Evolutionary conservation across 2,113 vertebrate species (phyloP), one percentile per base, ranked within the genome.

Genomic region (Heterotis niloticus): DNA sequence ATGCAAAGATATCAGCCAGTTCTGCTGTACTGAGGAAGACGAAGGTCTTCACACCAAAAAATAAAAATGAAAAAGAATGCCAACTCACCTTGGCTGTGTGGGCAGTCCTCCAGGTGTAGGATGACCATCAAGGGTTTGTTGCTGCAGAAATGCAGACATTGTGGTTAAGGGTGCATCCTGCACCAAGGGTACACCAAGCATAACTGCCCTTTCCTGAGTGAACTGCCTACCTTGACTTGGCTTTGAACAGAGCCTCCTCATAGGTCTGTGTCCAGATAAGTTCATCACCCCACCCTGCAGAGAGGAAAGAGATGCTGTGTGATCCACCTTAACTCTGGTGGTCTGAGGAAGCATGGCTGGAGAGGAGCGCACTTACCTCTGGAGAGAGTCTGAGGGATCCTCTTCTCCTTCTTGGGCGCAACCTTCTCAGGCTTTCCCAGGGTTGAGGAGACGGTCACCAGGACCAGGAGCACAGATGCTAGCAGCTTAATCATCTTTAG

Each of bases 251-350:
- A 7, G 90, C 96, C 87, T 99, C 96, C 85, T 98, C 96, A 0
- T 99, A 99, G 0, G 98, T 99, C 91, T 99, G 98, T 0, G 94
- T 94, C 98, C 97, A 99, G 83, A 95, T 90, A 78, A 97, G 91
- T 75, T 97, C 93, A 83, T 99, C 98, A 0, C 96, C 98, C 97
- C 97, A 99, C 67, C 98, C 98, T 99, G 86, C 13, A 82, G 79
- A n/a, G 20, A 68, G 56, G 79, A 10, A 4, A 76, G 57, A 77
- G 56, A 20, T 14, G 0, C 24, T 66, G 5, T 66, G 20, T 4
- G 13, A 14, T 62, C 59, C 59, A 62, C 59, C 59, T 3, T 11
- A 3, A 62, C 59, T 62, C 10, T 10, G 59, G 14, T 10, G 20
- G 20, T 3, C 20, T 14, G 59, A 62, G 14, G 14, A 17, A 62